Base-by-base conservation (phyloP, 2,113 vertebrate genomes). In the Aptenodytes patagonicus region DNA sequence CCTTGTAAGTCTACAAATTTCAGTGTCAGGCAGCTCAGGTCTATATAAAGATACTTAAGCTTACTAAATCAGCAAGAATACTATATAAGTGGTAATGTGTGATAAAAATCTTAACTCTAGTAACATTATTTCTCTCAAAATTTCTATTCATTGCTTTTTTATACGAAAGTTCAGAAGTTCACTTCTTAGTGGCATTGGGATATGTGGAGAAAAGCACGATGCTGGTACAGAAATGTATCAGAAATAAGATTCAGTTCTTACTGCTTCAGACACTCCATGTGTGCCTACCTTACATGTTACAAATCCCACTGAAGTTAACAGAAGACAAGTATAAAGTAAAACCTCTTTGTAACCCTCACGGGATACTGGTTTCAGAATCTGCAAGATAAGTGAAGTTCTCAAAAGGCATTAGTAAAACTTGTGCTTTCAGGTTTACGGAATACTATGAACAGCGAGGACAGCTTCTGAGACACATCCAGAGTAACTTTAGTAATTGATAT, bases 91-190 rank as follows among this genome's bases (percentile, higher is more conserved):
- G 73, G 11, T 76, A 71, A 72, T 52, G 32, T 18, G 31, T 87
- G 83, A 76, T 73, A 96, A 91, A 94, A 93, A 86, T 55, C 75
- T 81, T 83, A 96, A 65, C 58, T 76, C 40, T 87, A 81, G 87
- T 95, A 96, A 90, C 47, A 71, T 82, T 89, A 81, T 65, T 81
- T 93, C 92, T 90, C 83, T 94, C 40, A 51, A 54, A 34, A 62
- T 20, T 57, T 76, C 57, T 87, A 0, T 65, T 83, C 19, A 32
- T 91, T 89, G 34, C 26, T 65, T 95, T 85, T 96, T 84, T 49
- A 95, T 68, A 84, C 92, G 93, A 97, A 97, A 97, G 93, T 94
- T 97, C 52, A 83, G 81, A 62, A 89, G 79, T 95, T 97, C 88
- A 95, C 95, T 97, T 95, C 89, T 81, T 94, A 49, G 80, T 82